phyloP scores from a whole-genome alignment of 2,888 invertebrate genomes.

The Poecilobothrus nobilitatus region DNA sequence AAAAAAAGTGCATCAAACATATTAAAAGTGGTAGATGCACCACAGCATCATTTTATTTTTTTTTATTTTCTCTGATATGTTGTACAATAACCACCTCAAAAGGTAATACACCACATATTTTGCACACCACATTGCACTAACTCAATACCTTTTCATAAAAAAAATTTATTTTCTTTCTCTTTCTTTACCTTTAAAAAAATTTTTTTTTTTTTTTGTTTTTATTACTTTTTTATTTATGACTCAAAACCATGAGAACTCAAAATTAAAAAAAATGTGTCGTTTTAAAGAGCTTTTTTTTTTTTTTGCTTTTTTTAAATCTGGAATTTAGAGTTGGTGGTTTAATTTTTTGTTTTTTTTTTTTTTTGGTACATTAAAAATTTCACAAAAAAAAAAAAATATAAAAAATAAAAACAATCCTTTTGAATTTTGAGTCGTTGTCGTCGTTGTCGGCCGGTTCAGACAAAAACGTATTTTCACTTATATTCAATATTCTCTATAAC shows the following conservation, averaged over 20 bases:
- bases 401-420: neutral
- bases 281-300: neutral
- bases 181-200: too few relatives aligned
- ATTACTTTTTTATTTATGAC: neutral
- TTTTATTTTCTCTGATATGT: neutral
- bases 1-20: too few relatives aligned
- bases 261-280: neutral
- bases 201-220: neutral
- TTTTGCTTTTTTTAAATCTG: neutral
- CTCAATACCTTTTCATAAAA: too few relatives aligned
- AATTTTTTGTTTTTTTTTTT: neutral
- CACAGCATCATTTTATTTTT: too few relatives aligned
- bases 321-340: neutral
- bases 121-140: neutral
- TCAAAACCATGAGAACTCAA: neutral
- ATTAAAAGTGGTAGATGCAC: too few relatives aligned
- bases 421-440: neutral
- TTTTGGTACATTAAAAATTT: neutral
- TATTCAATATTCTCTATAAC: too few relatives aligned
- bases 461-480: neutral
- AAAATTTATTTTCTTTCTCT: too few relatives aligned
- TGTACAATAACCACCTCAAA: neutral
- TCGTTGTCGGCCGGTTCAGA: neutral
- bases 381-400: neutral
- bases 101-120: constrained; percentile 2